These are phyloP conservation scores for Liparis tanakae DNA, from an alignment of 2,797 vertebrate species.

Conservation along the genomic window DNA sequence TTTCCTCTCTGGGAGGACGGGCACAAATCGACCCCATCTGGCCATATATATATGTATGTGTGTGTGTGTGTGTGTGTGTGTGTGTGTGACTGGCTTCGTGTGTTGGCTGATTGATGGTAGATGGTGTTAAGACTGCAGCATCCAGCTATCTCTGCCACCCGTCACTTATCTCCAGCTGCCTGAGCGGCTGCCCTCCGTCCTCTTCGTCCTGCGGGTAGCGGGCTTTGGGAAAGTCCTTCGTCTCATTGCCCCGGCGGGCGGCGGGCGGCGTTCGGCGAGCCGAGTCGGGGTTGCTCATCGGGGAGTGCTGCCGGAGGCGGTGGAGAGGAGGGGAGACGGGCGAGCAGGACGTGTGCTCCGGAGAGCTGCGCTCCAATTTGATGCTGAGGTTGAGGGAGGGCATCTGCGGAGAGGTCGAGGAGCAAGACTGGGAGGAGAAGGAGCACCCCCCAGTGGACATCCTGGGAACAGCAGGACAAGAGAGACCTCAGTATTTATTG, in stretches of 20 bases:
- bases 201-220: constrained; percentile 76
- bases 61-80: constrained; percentile 36
- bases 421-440: constrained; percentile 77
- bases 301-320: constrained; percentile 71
- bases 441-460: constrained; percentile 79
- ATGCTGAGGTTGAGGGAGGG: constrained; percentile 85
- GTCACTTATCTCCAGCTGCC: constrained; percentile 80
- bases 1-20: constrained; percentile 44
- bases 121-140: constrained; percentile 32
- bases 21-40: constrained; percentile 32
- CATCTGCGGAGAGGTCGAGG: constrained; percentile 70
- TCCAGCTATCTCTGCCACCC: constrained; percentile 90
- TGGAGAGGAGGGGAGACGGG: constrained; percentile 78
- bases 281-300: constrained; percentile 72
- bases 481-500: neutral
- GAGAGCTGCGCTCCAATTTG: constrained; percentile 92
- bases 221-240: constrained; percentile 80
- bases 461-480: constrained; percentile 63
- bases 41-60: constrained; percentile 28
- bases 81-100: constrained; percentile 39
- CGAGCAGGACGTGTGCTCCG: constrained; percentile 80
- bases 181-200: constrained; percentile 65
- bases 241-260: constrained; percentile 64
- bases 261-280: constrained; percentile 66
- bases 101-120: constrained; percentile 36